These are phyloP conservation scores for Brachyhypopomus gauderio DNA, from an alignment of 2,113 vertebrate genomes.

Conservation along the genomic window DNA sequence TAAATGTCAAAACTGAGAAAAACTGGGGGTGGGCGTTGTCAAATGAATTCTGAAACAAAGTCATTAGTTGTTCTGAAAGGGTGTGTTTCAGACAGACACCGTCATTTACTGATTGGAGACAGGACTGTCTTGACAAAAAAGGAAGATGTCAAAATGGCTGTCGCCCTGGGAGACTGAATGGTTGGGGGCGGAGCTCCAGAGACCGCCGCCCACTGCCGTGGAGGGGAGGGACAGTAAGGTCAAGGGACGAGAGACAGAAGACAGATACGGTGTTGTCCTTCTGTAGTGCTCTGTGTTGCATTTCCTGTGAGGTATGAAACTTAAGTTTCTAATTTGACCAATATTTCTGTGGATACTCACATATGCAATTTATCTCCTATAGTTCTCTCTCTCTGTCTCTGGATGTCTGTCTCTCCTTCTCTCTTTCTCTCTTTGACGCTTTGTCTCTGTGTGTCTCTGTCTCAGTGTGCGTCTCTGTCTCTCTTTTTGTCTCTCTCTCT, in stretches of 20 bases:
- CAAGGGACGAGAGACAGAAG: no score
- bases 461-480: no score
- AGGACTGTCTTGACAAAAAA: background rate
- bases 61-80: background rate
- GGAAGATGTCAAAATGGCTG: background rate
- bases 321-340: no score
- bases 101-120: background rate
- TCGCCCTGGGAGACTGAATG: background rate
- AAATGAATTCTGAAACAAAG: background rate
- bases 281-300: no score
- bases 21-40: no score
- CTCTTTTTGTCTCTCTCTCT: background rate
- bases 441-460: background rate
- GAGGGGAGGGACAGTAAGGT: no score
- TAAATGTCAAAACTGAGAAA: no score
- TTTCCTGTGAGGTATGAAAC: no score
- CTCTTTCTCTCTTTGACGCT: background rate
- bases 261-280: no score
- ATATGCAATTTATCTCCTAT: background rate
- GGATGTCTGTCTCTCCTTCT: background rate
- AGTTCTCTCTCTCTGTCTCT: background rate
- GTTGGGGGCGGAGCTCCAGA: no score
- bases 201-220: no score
- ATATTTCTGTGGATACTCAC: background rate
- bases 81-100: background rate